Percentiles rank a stretch among this genome's conserved stretches.
Conservation (phyloP, 2,797 vertebrate genomes). For the Schizothorax lantsangensis region DNA sequence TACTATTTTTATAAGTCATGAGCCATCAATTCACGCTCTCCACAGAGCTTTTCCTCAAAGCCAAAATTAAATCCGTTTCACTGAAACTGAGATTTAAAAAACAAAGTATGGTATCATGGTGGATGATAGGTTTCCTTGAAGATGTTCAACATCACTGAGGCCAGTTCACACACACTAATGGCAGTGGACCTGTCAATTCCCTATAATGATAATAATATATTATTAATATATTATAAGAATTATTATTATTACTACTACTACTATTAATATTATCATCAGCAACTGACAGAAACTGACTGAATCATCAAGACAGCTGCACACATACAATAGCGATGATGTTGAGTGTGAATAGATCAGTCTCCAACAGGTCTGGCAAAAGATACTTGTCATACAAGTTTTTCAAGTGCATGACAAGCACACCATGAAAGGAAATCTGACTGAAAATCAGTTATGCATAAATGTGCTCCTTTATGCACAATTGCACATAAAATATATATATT, state of each 20-base stretch:
- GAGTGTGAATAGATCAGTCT: slow-evolving; percentile 36
- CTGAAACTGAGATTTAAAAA: background rate
- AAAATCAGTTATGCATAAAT: slow-evolving; percentile 29
- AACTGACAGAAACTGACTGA: slow-evolving; percentile 59
- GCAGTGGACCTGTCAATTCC: background rate
- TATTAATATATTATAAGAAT: no score
- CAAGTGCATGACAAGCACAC: slow-evolving; percentile 64
- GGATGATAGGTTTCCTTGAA: background rate
- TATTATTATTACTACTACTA: background rate
- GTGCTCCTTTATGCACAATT: background rate
- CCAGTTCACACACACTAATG: background rate
- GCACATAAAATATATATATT: background rate
- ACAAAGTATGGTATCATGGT: background rate
- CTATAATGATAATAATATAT: slow-evolving; percentile 48
- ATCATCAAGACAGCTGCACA: slow-evolving; percentile 51
- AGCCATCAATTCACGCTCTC: background rate
- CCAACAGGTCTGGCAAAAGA: slow-evolving; percentile 67
- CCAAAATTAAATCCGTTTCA: background rate
- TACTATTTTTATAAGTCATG: background rate
- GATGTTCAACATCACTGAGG: background rate
- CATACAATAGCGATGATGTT: slow-evolving; percentile 8
- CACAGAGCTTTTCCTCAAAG: background rate
- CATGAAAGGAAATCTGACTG: slow-evolving; percentile 53
- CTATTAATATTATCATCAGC: background rate
- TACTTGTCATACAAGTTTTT: slow-evolving; percentile 78